Percentiles rank a stretch among this genome's conserved stretches.
phyloP scores from a whole-genome alignment of 2,888 invertebrate species.

The Hylaea fasciaria region DNA sequence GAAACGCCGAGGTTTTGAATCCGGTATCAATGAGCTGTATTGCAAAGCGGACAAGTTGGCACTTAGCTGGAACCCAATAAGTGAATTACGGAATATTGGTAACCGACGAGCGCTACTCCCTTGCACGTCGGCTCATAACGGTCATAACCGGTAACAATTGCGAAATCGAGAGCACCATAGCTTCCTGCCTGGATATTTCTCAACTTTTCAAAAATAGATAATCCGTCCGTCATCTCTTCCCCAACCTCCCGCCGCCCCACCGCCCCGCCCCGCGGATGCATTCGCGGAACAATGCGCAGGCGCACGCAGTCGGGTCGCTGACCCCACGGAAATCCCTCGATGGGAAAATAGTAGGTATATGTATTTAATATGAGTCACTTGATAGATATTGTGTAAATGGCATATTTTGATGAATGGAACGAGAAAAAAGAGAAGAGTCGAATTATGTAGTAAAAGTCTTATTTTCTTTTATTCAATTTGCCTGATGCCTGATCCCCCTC shows the following conservation, averaged over 20 bases:
- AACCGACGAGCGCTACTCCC: background rate
- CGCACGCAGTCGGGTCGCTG: conserved; percentile 48
- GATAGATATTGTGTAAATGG: background rate
- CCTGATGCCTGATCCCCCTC: too few relatives aligned
- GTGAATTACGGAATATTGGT: too few relatives aligned
- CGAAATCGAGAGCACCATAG: conserved; percentile 26
- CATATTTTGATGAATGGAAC: background rate
- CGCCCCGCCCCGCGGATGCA: conserved; percentile 45
- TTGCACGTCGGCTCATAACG: background rate
- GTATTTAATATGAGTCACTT: too few relatives aligned
- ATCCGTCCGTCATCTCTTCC: conserved; percentile 41
- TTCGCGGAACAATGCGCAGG: conserved; percentile 65
- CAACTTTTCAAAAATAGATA: conserved; percentile 40
- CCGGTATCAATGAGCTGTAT: too few relatives aligned
- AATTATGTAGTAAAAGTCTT: too few relatives aligned
- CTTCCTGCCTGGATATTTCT: conserved; percentile 30
- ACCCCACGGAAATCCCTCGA: conserved; percentile 38
- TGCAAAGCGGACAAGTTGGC: too few relatives aligned
- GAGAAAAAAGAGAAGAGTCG: background rate
- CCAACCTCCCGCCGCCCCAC: background rate
- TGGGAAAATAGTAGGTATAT: background rate
- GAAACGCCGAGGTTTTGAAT: too few relatives aligned
- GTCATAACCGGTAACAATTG: conserved; percentile 22
- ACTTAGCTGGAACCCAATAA: too few relatives aligned
- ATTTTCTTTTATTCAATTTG: too few relatives aligned